A percentile compares a stretch with the other conserved stretches of the same genome.
Evolutionary conservation across 2,888 invertebrate genomes (phyloP).

Genomic region (Agrochola circellaris): DNA sequence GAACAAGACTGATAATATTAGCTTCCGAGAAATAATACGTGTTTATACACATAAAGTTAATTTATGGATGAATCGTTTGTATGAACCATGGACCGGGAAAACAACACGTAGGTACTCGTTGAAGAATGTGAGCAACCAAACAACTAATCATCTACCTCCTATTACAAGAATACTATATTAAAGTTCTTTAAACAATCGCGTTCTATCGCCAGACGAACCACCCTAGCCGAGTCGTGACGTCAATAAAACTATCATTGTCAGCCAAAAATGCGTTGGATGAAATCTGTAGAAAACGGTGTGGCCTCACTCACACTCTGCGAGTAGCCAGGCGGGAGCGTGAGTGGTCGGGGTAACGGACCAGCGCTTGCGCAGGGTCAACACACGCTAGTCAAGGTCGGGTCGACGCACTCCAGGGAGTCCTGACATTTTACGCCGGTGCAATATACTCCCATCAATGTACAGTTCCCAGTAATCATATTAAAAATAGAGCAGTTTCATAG

Average conservation of each 20-base stretch:
- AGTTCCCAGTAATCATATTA: slow-evolving; percentile 5
- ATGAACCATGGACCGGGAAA: slow-evolving; percentile 26
- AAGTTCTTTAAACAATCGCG: slow-evolving; percentile 30
- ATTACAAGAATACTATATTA: slow-evolving; percentile 31
- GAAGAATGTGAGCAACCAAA: slow-evolving; percentile 20
- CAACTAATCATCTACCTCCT: neutral
- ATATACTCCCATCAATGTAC: slow-evolving; percentile 23
- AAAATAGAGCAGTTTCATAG: slow-evolving; percentile 29
- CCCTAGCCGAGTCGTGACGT: slow-evolving; percentile 64
- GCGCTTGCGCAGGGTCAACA: slow-evolving; percentile 87
- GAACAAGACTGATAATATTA: slow-evolving; percentile 10
- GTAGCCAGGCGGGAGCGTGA: slow-evolving; percentile 71
- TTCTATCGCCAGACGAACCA: slow-evolving; percentile 12
- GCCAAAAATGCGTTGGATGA: slow-evolving; percentile 51
- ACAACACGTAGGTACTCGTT: slow-evolving; percentile 15
- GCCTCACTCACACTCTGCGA: slow-evolving; percentile 66
- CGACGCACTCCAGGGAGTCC: slow-evolving; percentile 77
- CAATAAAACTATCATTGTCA: slow-evolving; percentile 53
- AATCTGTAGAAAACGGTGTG: slow-evolving; percentile 71
- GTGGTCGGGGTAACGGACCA: slow-evolving; percentile 80
- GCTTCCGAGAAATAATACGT: slow-evolving; percentile 27
- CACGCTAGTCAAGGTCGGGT: slow-evolving; percentile 84
- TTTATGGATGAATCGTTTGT: slow-evolving; percentile 37
- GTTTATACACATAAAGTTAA: slow-evolving; percentile 10
- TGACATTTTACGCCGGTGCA: slow-evolving; percentile 39